phyloP scores from a whole-genome alignment of 1,140 invertebrate genomes.

The Andrena cerasifolii region DNA sequence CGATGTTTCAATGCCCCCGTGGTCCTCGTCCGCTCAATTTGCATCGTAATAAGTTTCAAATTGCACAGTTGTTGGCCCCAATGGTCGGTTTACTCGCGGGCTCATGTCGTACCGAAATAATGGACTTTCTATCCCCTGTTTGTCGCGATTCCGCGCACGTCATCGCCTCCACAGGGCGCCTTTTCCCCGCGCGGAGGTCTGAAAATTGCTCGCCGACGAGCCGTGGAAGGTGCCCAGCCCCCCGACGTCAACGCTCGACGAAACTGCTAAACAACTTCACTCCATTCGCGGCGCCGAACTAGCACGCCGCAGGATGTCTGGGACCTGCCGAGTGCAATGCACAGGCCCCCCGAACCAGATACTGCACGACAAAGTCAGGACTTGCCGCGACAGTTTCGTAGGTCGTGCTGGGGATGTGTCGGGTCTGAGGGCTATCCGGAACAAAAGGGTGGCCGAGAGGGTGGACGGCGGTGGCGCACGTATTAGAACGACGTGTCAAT shows the following conservation, averaged over 20 bases:
- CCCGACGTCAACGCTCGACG: not conserved
- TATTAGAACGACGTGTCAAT: conserved; percentile 67
- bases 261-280: conserved; percentile 53
- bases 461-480: not conserved
- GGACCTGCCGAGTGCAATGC: conserved; percentile 49
- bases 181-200: conserved; percentile 22
- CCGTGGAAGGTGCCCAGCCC: conserved; percentile 20
- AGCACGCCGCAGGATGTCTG: conserved; percentile 29
- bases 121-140: not conserved
- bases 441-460: conserved; percentile 44
- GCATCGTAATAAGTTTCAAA: not conserved
- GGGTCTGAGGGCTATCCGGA: conserved; percentile 35
- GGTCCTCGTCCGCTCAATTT: not conserved
- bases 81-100: not conserved
- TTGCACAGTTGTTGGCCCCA: not conserved
- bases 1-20: not conserved
- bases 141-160: conserved; percentile 9
- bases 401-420: conserved; percentile 64
- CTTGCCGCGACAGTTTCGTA: conserved; percentile 62
- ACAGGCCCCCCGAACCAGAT: conserved; percentile 51
- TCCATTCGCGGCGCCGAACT: conserved; percentile 50
- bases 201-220: conserved; percentile 47
- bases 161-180: not conserved
- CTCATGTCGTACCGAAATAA: not conserved
- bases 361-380: conserved; percentile 67